Percentiles rank a stretch among this genome's conserved stretches.
Evolutionary conservation across 2,797 vertebrate genomes (phyloP).

Genomic region (Chelidonichthys spinosus): DNA sequence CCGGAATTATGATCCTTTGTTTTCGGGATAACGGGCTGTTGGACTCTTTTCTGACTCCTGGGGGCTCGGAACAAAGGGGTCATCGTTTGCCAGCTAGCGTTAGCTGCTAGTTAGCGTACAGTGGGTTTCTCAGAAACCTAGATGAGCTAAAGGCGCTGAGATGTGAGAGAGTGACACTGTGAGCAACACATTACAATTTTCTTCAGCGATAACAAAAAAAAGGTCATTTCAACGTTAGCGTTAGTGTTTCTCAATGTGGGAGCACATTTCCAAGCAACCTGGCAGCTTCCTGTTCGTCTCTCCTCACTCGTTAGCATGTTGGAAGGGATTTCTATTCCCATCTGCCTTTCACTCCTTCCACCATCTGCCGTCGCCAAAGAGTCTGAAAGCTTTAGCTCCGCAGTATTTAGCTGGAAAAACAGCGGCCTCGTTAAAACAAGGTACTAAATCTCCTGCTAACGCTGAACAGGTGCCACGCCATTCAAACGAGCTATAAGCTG

Average conservation of each 20-base stretch:
- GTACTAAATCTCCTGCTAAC: slow-evolving; percentile 31
- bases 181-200: not conserved
- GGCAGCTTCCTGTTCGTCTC: too few species aligned
- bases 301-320: slow-evolving; percentile 10
- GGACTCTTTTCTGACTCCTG: not conserved
- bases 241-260: not conserved
- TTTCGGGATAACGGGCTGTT: not conserved
- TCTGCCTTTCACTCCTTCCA: slow-evolving; percentile 26
- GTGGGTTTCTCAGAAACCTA: not conserved
- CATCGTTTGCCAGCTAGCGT: not conserved
- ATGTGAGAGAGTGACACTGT: not conserved
- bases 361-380: slow-evolving; percentile 30
- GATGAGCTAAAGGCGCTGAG: not conserved
- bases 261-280: not conserved
- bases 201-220: slow-evolving; percentile 5
- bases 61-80: not conserved
- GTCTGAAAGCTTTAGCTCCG: slow-evolving; percentile 23
- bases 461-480: slow-evolving; percentile 22
- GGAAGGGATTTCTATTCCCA: slow-evolving; percentile 18
- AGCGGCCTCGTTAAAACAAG: slow-evolving; percentile 1
- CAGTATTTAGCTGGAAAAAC: slow-evolving; percentile 29
- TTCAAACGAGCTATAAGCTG: not conserved
- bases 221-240: not conserved
- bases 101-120: not conserved
- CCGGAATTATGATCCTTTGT: not conserved